Base-by-base conservation (phyloP, 2,113 vertebrate genomes). In the Tachycineta bicolor region DNA sequence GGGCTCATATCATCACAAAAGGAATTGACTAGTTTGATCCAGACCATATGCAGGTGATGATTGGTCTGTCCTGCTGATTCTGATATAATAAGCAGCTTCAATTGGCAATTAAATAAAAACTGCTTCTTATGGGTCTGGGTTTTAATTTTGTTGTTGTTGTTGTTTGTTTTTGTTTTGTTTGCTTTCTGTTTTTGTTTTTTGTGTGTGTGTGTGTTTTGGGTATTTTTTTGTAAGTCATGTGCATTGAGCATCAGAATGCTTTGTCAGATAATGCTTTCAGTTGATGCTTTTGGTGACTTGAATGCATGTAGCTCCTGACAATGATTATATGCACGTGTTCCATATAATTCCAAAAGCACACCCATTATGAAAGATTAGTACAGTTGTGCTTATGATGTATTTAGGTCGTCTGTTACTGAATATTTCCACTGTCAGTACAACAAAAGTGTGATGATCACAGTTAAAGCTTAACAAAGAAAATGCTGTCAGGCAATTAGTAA, bases 391-490 rank as follows among this genome's bases (percentile, higher is more conserved):
- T 95, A 90, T 97, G 96, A 96, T 97, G 95, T 97, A 96, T 98
- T 97, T 96, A 96, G 97, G 97, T 97, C n/a, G 17, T 96, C 96
- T 94, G 97, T 96, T 97, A 95, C 77, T 84, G 98, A 97, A 97
- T 98, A 98, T 97, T 98, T 98, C 98, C 94, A 96, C 97, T 98
- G 97, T 98, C 97, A 97, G 95, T 97, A 95, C 95, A 98, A 98
- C 98, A 98, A 98, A 98, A 97, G 98, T 96, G 97, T 98, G 98
- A 99, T 98, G 98, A 99, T 98, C 98, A 97, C 98, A 97, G 98
- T 98, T 96, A 97, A 98, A 98, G 94, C 96, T 96, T 97, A 97
- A 99, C 99, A 99, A 99, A 99, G 99, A 98, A 98, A 98, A 98
- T 71, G 98, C 99, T 98, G 98, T 97, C 97, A 96, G 98, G 98